phyloP scores from a whole-genome alignment of 2,888 invertebrate genomes.

The Harmothoe impar region DNA sequence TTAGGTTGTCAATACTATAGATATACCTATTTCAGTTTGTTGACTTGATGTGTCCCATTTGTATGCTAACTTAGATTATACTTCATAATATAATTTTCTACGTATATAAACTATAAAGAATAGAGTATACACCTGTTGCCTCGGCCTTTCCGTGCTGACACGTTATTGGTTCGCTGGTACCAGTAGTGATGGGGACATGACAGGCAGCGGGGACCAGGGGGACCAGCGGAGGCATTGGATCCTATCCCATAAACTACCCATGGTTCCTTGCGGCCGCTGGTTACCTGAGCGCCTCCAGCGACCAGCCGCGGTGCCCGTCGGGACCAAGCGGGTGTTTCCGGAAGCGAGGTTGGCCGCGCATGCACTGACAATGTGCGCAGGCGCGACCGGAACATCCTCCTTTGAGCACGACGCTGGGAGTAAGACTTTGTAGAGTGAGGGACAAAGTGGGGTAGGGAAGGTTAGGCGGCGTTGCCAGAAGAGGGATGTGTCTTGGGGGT shows the following conservation, averaged over 20 bases:
- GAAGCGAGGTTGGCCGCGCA: slow-evolving; percentile 1
- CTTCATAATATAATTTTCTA: no score
- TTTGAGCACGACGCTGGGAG: slow-evolving; percentile 1
- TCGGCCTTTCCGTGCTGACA: no score
- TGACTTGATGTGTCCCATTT: no score
- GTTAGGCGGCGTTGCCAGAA: neutral
- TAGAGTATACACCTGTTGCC: no score
- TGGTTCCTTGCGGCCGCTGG: slow-evolving; percentile 9
- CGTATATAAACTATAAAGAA: no score
- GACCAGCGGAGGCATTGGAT: no score
- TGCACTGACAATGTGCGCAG: neutral
- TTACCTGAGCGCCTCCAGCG: neutral
- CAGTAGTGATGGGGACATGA: no score
- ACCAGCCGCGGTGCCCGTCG: neutral
- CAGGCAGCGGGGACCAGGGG: no score
- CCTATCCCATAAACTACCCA: slow-evolving; percentile 1
- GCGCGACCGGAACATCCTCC: slow-evolving; percentile 30
- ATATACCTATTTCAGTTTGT: no score
- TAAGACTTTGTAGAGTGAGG: neutral
- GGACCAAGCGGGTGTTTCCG: slow-evolving; percentile 16
- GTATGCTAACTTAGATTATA: no score
- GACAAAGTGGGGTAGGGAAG: neutral
- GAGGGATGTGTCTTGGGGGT: neutral
- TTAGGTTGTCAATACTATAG: no score
- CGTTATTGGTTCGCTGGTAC: no score